Evolutionary conservation across 2,113 vertebrate species (phyloP).

Genomic region (Oriolus oriolus): DNA sequence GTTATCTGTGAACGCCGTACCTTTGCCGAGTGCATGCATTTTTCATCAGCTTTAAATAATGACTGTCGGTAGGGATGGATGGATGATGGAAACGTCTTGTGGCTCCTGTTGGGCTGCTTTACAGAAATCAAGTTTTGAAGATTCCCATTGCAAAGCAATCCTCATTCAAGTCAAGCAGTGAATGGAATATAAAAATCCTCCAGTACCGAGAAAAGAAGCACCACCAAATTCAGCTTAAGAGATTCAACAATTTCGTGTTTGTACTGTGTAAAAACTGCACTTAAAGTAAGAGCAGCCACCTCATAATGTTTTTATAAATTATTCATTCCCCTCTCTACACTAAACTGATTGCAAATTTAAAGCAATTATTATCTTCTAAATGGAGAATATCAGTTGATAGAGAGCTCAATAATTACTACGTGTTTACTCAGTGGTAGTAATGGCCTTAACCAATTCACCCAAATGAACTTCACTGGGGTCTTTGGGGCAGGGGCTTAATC

Average conservation of each 20-base stretch:
- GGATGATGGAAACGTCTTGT: neutral
- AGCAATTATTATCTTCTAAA: conserved; percentile 5
- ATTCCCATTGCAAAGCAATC: neutral
- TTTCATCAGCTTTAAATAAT: conserved; percentile 55
- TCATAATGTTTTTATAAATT: neutral
- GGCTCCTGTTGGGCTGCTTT: neutral
- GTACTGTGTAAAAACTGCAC: neutral
- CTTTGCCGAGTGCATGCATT: conserved; percentile 29
- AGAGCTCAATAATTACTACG: neutral
- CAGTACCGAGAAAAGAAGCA: neutral
- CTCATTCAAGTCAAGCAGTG: neutral
- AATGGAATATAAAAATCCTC: neutral
- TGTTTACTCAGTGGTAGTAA: neutral
- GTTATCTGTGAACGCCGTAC: neutral
- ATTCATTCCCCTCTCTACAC: neutral
- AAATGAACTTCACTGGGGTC: neutral
- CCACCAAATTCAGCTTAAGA: neutral
- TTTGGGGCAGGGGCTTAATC: neutral
- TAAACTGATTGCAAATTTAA: neutral
- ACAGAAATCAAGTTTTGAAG: neutral
- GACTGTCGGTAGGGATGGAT: neutral
- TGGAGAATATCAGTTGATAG: neutral
- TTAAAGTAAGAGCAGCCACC: neutral
- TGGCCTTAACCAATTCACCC: neutral
- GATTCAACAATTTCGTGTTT: neutral